Evolutionary conservation across 2,797 vertebrate genomes (phyloP), one percentile per base, ranked within the genome.

Genomic region (Sebastes itinus): DNA sequence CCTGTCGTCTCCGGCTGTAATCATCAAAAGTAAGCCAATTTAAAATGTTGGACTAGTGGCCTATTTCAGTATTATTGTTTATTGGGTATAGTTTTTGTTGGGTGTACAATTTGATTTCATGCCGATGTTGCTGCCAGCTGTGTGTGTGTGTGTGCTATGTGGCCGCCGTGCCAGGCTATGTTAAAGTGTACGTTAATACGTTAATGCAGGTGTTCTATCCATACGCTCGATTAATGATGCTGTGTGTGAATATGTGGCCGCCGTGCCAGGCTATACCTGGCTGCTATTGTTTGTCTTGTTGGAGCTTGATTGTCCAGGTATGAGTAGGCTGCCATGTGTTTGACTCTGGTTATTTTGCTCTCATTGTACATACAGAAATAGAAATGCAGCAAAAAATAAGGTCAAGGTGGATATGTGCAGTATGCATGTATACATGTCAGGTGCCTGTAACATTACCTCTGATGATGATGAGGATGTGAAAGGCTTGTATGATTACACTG

Each of bases 241-340:
- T 52, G 42, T 46, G 49, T 52, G 49, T 52, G 49, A 52, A n/a
- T n/a, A 52, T 52, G 49, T 52, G 49, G 49, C 49, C 20, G 49
- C 49, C 8, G 20, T 52, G 49, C 0, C 49, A 52, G 9, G 49
- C 49, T 54, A 9, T 54, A 16, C n/a, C 49, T 0, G 0, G 49
- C 49, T 54, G 7, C n/a, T 54, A 22, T 54, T 54, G 49, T 54
- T 54, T 54, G 49, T n/a, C 49, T 54, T 54, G 49, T 22, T n/a
- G 20, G 49, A n/a, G 20, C 49, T n/a, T 54, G 4, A 52, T 52
- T 52, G 49, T 18, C 49, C 49, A 52, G 49, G 20, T 52, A 52
- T 52, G 49, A n/a, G 20, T 54, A n/a, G 9, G 42, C 42, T 46
- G 42, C 42, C 42, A 46, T 46, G 16, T 46, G 16, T 46, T 46